Evolutionary conservation across 2,888 invertebrate species (phyloP), one percentile per base, ranked within the genome.

Genomic region (Hydroisotoma schaefferi): DNA sequence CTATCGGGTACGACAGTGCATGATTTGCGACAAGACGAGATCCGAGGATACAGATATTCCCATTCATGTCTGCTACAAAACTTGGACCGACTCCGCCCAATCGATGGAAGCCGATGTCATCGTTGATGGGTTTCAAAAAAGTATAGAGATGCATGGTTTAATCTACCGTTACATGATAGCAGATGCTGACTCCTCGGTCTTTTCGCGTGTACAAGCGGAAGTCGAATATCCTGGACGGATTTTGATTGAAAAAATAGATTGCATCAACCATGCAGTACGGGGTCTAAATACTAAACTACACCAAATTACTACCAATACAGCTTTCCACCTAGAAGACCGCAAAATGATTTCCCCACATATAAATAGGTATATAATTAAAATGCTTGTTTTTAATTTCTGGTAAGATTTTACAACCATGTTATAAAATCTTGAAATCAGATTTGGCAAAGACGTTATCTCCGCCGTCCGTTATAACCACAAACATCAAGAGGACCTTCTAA

Each of bases 111-210:
- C 54, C 3, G 29, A 60, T 10, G 43, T 57, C 1, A 60, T 66
- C 18, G 57, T 54, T 2, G 47, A 33, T 20, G 63, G 63, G 37
- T 66, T 66, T 40, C 18, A 49, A 26, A 25, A 8, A 20, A 61
- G 59, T 27, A 37, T 61, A 1, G 33, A 29, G 27, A 18, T 49
- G 18, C 66, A 63, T 48, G 60, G 57, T 2, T 53, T 66, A 2
- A 54, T 60, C 4, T 66, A 66, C 28, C 51, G 38, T 12, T 55
- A 63, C 20, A 44, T 59, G 37, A 49, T 60, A 0, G 65, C 63
- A 2, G 62, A 65, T 25, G 63, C 62, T n/a, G 65, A 65, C 47
- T 58, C 63, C 18, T 49, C 47, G 3, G 57, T 63, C 15, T 57
- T 44, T 47, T 44, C 49, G 2, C 18, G 40, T 18, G 59, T 63